phyloP scores from a whole-genome alignment of 2,797 vertebrate genomes.

The Malacoctenus gilli region DNA sequence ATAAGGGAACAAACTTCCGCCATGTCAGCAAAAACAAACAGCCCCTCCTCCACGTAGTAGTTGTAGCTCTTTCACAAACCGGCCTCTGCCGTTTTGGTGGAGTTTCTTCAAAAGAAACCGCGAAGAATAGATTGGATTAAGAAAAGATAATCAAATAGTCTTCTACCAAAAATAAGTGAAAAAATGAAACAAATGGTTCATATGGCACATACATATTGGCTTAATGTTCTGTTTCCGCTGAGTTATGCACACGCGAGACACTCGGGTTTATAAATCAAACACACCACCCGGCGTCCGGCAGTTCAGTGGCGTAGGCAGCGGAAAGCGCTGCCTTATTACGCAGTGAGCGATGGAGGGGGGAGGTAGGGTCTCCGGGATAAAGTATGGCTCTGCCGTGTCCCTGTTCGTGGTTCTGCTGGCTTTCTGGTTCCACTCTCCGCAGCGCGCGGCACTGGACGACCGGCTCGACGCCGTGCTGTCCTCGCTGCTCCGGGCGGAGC shows the following conservation, averaged over 20 bases:
- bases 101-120: accelerated
- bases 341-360: slow-evolving; percentile 63
- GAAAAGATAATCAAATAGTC: too few relatives aligned
- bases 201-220: too few relatives aligned
- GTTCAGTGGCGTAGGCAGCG: background rate
- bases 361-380: slow-evolving; percentile 66
- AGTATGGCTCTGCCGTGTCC: slow-evolving; percentile 78
- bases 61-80: background rate
- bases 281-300: accelerated
- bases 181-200: too few relatives aligned
- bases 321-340: background rate
- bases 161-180: too few relatives aligned
- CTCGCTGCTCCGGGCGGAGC: slow-evolving; percentile 84
- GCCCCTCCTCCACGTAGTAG: slow-evolving; percentile 27
- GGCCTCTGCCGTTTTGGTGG: background rate
- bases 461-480: slow-evolving; percentile 82
- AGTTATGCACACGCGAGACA: slow-evolving; percentile 31
- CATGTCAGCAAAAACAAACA: slow-evolving; percentile 49
- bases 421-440: slow-evolving; percentile 78
- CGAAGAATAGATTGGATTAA: accelerated
- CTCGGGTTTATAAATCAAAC: slow-evolving; percentile 10
- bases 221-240: too few relatives aligned
- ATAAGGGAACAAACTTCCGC: slow-evolving; percentile 51
- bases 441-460: slow-evolving; percentile 70
- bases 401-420: slow-evolving; percentile 77